Conservation (phyloP, 2,888 invertebrate species). For the Cantharis flavilabris region DNA sequence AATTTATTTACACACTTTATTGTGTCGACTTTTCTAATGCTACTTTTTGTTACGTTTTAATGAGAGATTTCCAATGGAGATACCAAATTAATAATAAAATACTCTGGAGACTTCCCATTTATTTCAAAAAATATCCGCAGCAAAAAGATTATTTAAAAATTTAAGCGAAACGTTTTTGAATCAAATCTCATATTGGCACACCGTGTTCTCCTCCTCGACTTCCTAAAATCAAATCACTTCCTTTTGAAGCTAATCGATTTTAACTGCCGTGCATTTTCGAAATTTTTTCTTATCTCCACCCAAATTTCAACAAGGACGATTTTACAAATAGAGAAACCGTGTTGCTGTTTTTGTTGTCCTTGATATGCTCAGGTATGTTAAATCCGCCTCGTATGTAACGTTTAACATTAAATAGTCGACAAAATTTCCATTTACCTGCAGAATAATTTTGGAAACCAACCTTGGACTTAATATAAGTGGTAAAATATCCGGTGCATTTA, state of each 20-base stretch:
- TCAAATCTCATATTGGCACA: not conserved
- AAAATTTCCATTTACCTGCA: not conserved
- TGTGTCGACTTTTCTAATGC: not conserved
- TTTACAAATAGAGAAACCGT: not conserved
- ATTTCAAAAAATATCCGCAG: not conserved
- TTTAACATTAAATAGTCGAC: not conserved
- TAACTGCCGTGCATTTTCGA: not conserved
- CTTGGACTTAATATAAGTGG: conserved; percentile 11
- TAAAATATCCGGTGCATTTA: conserved; percentile 10
- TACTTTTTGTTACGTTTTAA: not conserved
- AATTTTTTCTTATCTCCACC: not conserved
- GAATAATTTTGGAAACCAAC: not conserved
- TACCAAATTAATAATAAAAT: not conserved
- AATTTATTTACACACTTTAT: not conserved
- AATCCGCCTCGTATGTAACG: not conserved
- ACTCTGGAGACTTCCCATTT: not conserved
- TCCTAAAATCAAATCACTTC: not conserved
- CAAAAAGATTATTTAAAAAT: not conserved
- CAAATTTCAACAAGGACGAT: not conserved
- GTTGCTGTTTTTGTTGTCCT: not conserved
- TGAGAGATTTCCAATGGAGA: not conserved
- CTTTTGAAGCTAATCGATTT: not conserved
- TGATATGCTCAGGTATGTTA: not conserved
- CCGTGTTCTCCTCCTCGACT: not conserved
- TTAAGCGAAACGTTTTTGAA: not conserved